Conservation (phyloP, 2,113 vertebrate genomes). For the Ploceus nigricollis region DNA sequence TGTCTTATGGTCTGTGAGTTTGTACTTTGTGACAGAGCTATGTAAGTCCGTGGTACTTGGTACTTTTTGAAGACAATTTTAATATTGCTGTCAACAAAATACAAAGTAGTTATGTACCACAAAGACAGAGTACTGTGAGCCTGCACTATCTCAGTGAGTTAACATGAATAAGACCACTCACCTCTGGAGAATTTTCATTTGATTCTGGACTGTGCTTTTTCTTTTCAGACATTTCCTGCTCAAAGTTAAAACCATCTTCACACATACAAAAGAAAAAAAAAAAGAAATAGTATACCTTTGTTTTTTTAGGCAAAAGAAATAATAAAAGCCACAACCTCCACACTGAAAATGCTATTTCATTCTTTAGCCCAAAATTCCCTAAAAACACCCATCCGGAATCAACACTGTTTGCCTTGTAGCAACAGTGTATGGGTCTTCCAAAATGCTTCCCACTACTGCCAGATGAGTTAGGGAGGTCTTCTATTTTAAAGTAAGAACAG, state of each 20-base stretch:
- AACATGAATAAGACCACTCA: not conserved
- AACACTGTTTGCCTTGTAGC: not conserved
- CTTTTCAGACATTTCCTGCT: slow-evolving; percentile 51
- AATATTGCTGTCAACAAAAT: not conserved
- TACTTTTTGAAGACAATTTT: not conserved
- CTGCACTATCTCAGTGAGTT: not conserved
- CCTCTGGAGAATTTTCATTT: slow-evolving; percentile 66
- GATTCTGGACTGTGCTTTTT: slow-evolving; percentile 42
- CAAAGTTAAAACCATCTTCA: slow-evolving; percentile 49
- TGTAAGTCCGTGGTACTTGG: not conserved
- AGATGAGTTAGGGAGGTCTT: not conserved
- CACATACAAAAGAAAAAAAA: not conserved
- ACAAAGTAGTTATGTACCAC: not conserved
- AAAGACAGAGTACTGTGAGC: not conserved
- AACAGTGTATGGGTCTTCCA: not conserved
- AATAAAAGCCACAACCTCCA: not conserved
- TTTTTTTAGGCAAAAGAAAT: not conserved
- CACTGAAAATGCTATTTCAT: not conserved
- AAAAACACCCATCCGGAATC: not conserved
- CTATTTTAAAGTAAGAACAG: not conserved
- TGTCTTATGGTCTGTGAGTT: not conserved
- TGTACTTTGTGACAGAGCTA: not conserved
- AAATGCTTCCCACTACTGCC: not conserved
- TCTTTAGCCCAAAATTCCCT: not conserved
- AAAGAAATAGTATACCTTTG: not conserved